Conservation (phyloP, 2,797 vertebrate genomes). For the Hirundo rustica region DNA sequence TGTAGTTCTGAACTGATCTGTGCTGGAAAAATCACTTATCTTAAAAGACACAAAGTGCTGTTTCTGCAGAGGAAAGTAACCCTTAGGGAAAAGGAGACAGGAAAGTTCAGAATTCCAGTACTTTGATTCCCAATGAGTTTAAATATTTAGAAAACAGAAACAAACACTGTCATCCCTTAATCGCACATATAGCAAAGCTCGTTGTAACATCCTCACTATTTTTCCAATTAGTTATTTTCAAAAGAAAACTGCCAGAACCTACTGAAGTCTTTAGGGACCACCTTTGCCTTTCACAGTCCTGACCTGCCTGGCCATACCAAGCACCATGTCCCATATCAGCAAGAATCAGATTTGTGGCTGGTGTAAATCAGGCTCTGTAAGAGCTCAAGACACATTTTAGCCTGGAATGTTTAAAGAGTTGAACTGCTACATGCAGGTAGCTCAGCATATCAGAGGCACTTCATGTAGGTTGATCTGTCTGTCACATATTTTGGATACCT, state of each 20-base stretch:
- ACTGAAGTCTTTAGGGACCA: neutral
- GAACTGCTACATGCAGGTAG: neutral
- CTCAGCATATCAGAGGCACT: neutral
- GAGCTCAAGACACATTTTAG: neutral
- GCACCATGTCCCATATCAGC: neutral
- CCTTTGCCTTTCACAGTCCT: neutral
- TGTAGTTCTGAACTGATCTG: neutral
- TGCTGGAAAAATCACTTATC: neutral
- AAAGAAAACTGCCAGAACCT: neutral
- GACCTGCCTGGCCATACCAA: neutral
- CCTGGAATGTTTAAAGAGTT: neutral
- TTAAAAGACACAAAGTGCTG: neutral
- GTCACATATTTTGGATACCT: constrained; percentile 47
- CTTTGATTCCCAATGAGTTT: neutral
- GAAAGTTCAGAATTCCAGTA: neutral
- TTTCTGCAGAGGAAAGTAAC: neutral
- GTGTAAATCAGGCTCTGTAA: neutral
- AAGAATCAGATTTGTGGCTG: neutral
- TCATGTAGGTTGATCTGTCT: neutral
- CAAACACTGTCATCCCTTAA: neutral
- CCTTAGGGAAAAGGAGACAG: neutral
- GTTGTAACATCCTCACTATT: neutral
- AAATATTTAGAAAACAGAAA: neutral
- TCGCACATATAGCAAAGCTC: neutral
- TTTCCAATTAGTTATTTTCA: neutral